Percentiles rank a stretch among this genome's conserved stretches.
These are phyloP conservation scores for Amiota minor DNA, from an alignment of 2,888 invertebrate species.

Conservation along the genomic window DNA sequence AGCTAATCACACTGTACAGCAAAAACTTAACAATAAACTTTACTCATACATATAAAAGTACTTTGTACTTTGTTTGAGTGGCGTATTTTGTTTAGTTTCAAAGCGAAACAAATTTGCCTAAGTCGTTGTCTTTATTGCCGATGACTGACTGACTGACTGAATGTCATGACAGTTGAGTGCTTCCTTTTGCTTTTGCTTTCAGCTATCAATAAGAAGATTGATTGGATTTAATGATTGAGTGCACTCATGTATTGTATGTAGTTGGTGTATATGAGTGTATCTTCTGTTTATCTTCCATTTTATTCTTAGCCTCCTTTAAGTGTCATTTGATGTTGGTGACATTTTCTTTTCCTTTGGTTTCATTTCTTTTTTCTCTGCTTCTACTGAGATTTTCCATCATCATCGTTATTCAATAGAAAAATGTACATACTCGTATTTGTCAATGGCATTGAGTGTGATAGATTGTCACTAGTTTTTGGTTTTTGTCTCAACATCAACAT, in stretches of 20 bases:
- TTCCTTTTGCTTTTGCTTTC: background rate
- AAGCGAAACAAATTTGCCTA: too few relatives aligned
- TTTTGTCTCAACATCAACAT: slow-evolving; percentile 40
- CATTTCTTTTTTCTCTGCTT: background rate
- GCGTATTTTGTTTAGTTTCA: too few relatives aligned
- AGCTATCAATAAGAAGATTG: slow-evolving; percentile 24
- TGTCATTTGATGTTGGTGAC: slow-evolving; percentile 26
- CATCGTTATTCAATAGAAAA: background rate
- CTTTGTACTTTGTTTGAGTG: too few relatives aligned
- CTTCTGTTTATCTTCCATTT: background rate
- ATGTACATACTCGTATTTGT: slow-evolving; percentile 24
- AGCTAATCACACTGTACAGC: too few relatives aligned
- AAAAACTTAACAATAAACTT: too few relatives aligned
- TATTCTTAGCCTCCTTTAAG: slow-evolving; percentile 4
- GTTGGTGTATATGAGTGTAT: background rate
- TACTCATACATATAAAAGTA: too few relatives aligned
- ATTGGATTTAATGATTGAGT: slow-evolving; percentile 12
- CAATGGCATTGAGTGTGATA: slow-evolving; percentile 65
- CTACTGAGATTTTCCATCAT: background rate
- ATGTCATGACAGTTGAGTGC: too few relatives aligned
- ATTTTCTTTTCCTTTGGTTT: slow-evolving; percentile 3
- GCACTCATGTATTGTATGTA: too few relatives aligned
- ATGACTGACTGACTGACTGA: too few relatives aligned
- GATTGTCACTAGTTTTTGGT: slow-evolving; percentile 48
- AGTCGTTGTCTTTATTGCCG: too few relatives aligned